Base-by-base conservation (phyloP, 2,797 vertebrate species). In the Sebastes reedi region DNA sequence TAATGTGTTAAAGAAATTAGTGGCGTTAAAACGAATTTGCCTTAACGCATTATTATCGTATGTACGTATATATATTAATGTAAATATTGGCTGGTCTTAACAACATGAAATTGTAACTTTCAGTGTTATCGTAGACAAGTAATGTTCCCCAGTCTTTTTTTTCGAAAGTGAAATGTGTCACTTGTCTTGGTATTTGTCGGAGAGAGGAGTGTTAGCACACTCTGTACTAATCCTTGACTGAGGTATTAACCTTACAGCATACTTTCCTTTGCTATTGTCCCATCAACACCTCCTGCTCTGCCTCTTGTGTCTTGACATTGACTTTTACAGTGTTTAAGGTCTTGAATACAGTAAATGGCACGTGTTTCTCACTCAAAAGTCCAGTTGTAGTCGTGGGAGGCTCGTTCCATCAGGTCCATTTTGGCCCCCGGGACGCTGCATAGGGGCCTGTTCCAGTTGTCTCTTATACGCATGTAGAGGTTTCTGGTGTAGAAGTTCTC, bases 401-500 rank as follows among this genome's bases (percentile, higher is more conserved):
- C 88, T 61, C 96, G 93, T 79, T 98, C 97, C 95, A 98, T 88
- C 79, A 99, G 92, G 90, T 99, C 97, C 94, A 99, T 91, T 78
- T 94, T 97, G 87, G 97, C 96, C 62, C 97, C 98, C 0, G 98
- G 98, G 54, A 97, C 97, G 58, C 98, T 97, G 90, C 97, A 98
- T 86, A 99, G 94, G 0, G 98, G 98, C 77, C 97, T 90, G 93
- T 98, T 99, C 97, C 97, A 99, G 91, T 95, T 97, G 94, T 99
- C 98, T 75, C 98, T 95, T 78, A 98, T 97, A 59, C 98, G 96
- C 96, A 98, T 99, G 88, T 99, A 99, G 30, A 99, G 92, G 87
- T 99, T 99, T 82, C 98, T 96, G 68, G 96, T 99, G 94, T 98
- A 96, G 84, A 99, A 99, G 88, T 98, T 97, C 92, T 99, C 98